Conservation (phyloP, 1,140 invertebrate species). For the Dendrolimus kikuchii region DNA sequence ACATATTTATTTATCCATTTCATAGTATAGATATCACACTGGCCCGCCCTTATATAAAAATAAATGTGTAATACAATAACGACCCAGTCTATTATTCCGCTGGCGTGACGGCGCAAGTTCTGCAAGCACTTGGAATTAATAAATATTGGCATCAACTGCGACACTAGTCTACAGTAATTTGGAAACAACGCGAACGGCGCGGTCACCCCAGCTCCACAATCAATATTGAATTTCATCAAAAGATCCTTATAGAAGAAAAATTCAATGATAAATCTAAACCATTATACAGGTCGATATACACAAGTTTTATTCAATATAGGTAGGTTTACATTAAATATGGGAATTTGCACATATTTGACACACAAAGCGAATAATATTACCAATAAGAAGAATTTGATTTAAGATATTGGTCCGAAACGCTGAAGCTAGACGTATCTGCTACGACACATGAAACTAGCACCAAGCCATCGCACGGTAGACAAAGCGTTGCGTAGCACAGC, state of each 20-base stretch:
- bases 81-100: constrained; percentile 40
- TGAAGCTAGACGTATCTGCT: constrained; percentile 58
- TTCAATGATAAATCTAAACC: constrained; percentile 63
- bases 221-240: constrained; percentile 46
- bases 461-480: constrained; percentile 59
- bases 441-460: constrained; percentile 56
- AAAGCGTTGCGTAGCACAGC: constrained; percentile 18
- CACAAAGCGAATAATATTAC: constrained; percentile 68
- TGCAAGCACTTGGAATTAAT: constrained; percentile 23
- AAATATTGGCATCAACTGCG: constrained; percentile 55
- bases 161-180: constrained; percentile 63
- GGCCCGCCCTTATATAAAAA: constrained; percentile 70
- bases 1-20: constrained; percentile 72
- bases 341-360: constrained; percentile 71
- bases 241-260: constrained; percentile 60
- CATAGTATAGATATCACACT: constrained; percentile 72
- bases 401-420: constrained; percentile 68
- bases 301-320: constrained; percentile 40
- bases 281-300: constrained; percentile 71
- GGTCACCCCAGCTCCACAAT: constrained; percentile 42
- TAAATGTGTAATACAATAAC: constrained; percentile 69
- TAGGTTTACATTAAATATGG: constrained; percentile 53
- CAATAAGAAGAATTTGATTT: constrained; percentile 59
- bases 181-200: constrained; percentile 51
- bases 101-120: constrained; percentile 45